phyloP scores from a whole-genome alignment of 35 echinoderm and acorn worm genomes.

The Nesometra sesokonis region DNA sequence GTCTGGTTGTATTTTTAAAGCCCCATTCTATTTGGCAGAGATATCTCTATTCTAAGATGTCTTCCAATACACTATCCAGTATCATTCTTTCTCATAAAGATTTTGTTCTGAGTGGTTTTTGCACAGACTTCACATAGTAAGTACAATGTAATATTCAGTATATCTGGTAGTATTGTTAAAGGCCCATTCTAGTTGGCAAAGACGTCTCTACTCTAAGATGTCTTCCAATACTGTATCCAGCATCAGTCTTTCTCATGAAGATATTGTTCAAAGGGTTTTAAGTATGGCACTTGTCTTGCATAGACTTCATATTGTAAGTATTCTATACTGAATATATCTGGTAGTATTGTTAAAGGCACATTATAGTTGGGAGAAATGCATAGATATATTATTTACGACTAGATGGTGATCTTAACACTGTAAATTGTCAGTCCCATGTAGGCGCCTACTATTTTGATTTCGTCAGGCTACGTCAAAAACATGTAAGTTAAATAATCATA shows the following conservation, averaged over 20 bases:
- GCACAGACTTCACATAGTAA: slow-evolving; percentile 69
- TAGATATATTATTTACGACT: no score
- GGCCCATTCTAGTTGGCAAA: slow-evolving; percentile 73
- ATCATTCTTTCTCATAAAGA: slow-evolving; percentile 12
- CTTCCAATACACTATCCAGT: slow-evolving; percentile 9
- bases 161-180: no score
- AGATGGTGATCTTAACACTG: no score
- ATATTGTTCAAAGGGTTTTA: slow-evolving; percentile 66
- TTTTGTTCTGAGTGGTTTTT: slow-evolving; percentile 68
- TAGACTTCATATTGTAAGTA: slow-evolving; percentile 66
- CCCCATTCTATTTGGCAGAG: no score
- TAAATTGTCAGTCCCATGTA: no score
- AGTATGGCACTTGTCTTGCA: slow-evolving; percentile 70
- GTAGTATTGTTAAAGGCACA: no score
- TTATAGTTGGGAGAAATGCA: no score
- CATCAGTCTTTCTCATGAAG: slow-evolving; percentile 6
- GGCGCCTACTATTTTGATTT: no score
- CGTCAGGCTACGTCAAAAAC: no score
- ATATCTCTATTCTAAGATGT: slow-evolving; percentile 90
- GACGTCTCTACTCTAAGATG: slow-evolving; percentile 87
- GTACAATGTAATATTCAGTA: neutral
- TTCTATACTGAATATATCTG: no score
- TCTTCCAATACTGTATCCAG: slow-evolving; percentile 19
- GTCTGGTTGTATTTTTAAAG: no score
- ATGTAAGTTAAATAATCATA: no score